Percentiles rank a stretch among this genome's conserved stretches.
phyloP scores from a whole-genome alignment of 2,797 vertebrate genomes.

The Falco naumanni region DNA sequence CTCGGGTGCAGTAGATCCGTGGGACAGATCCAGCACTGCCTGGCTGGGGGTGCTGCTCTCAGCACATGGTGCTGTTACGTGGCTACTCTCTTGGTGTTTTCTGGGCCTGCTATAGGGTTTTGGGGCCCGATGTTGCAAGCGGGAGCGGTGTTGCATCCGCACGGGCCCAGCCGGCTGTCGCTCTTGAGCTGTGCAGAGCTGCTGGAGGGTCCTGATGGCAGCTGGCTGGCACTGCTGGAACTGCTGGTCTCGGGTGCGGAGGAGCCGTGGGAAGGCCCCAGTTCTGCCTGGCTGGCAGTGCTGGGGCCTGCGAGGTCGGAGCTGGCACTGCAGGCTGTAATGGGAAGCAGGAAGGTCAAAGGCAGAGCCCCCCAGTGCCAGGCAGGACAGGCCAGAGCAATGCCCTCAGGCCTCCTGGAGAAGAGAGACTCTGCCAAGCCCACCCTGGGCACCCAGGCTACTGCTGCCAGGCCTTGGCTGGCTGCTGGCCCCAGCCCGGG shows the following conservation, averaged over 20 bases:
- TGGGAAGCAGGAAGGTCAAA: background rate
- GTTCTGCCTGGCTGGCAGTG: no score
- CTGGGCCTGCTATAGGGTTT: background rate
- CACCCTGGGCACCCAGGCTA: background rate
- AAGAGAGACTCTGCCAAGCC: background rate
- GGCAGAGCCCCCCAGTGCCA: no score
- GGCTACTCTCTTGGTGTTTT: accelerated
- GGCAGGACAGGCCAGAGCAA: background rate
- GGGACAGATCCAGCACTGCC: no score
- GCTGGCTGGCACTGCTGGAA: background rate
- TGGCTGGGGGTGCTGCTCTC: no score
- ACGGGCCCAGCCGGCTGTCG: background rate
- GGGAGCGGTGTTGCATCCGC: background rate
- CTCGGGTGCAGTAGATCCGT: no score
- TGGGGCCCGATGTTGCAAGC: background rate
- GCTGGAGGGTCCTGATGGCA: background rate
- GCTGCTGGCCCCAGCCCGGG: background rate
- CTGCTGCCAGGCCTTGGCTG: background rate
- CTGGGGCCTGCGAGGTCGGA: background rate
- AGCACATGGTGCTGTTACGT: background rate
- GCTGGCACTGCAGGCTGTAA: background rate
- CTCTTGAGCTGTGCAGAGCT: no score
- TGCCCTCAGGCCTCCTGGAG: background rate
- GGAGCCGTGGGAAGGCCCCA: background rate
- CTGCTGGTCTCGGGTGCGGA: background rate